Evolutionary conservation across 2,888 invertebrate species (phyloP).

Genomic region (Criorhina ranunculi): DNA sequence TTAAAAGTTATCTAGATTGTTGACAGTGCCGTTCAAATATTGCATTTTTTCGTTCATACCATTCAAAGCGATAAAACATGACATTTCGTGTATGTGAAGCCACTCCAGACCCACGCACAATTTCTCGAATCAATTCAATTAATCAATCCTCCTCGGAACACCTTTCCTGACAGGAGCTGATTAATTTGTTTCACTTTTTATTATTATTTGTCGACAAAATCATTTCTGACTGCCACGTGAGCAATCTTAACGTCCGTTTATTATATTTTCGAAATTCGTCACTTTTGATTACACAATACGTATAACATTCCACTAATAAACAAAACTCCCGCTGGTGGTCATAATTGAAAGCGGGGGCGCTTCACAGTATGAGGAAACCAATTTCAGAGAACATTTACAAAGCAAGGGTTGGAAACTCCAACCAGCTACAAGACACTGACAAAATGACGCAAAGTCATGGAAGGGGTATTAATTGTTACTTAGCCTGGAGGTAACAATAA

Average conservation of each 20-base stretch:
- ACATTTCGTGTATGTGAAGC: too few relatives aligned
- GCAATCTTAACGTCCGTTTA: not conserved
- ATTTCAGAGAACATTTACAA: too few relatives aligned
- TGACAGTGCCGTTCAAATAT: too few relatives aligned
- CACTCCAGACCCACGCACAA: not conserved
- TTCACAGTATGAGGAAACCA: too few relatives aligned
- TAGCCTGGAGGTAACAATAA: too few relatives aligned
- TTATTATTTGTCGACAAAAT: slow-evolving; percentile 6
- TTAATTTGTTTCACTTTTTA: slow-evolving; percentile 7
- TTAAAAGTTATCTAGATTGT: too few relatives aligned
- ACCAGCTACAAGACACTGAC: too few relatives aligned
- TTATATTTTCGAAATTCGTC: not conserved
- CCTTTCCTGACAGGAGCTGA: slow-evolving; percentile 12
- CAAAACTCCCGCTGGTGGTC: not conserved
- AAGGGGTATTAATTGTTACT: too few relatives aligned
- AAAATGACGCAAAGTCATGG: too few relatives aligned
- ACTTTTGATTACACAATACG: slow-evolving; percentile 7
- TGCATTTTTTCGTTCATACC: too few relatives aligned
- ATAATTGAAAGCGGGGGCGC: not conserved
- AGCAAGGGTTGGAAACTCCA: too few relatives aligned
- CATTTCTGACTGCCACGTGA: slow-evolving; percentile 14
- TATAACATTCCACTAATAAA: not conserved
- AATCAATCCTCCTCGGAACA: not conserved
- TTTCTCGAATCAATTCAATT: not conserved
- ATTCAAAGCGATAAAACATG: too few relatives aligned